Conservation (phyloP, 2,113 vertebrate genomes). For the Seriola dumerili region DNA sequence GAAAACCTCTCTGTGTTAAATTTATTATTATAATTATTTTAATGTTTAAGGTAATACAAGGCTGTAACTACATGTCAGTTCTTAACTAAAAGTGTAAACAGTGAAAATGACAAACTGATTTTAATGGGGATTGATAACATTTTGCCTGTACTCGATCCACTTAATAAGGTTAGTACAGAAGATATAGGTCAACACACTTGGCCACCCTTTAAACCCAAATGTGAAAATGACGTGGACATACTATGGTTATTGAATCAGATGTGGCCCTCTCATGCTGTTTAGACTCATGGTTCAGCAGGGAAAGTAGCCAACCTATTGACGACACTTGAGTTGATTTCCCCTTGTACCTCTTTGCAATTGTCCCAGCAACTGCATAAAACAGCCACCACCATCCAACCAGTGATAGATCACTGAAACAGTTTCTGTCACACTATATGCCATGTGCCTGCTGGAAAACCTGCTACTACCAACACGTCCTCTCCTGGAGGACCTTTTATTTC, state of each 20-base stretch:
- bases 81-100: too few relatives aligned
- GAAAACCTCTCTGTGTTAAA: neutral
- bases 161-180: neutral
- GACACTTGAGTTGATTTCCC: too few relatives aligned
- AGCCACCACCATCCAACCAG: neutral
- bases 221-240: neutral
- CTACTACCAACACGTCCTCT: constrained; percentile 13
- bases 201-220: neutral
- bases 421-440: neutral
- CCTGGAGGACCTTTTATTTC: constrained; percentile 26
- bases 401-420: neutral
- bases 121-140: too few relatives aligned
- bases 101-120: too few relatives aligned
- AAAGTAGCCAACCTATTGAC: too few relatives aligned
- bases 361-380: too few relatives aligned
- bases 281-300: neutral
- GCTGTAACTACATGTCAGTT: neutral
- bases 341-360: too few relatives aligned
- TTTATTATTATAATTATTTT: neutral
- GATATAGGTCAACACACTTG: neutral
- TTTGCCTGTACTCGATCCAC: neutral
- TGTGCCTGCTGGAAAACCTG: neutral
- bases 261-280: neutral
- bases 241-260: neutral
- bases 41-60: neutral